These are phyloP conservation scores for Machimus atricapillus DNA, from an alignment of 2,888 invertebrate genomes.

Conservation along the genomic window DNA sequence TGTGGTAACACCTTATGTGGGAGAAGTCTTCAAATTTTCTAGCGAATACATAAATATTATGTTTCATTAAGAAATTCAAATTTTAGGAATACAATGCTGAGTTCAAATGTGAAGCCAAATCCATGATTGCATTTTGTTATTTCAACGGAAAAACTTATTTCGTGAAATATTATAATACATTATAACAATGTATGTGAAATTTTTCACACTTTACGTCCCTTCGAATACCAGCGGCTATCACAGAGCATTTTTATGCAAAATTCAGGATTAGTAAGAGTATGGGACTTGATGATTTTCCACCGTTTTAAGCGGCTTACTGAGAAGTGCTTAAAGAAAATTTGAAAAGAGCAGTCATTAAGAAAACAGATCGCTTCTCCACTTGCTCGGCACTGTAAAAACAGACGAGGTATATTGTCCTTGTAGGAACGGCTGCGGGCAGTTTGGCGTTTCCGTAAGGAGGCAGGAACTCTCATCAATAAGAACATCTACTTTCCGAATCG, in stretches of 20 bases:
- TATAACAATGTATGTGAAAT: not conserved
- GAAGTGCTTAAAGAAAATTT: not conserved
- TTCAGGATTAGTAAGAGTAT: not conserved
- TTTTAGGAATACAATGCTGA: too few species aligned
- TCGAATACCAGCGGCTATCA: not conserved
- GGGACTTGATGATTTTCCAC: not conserved
- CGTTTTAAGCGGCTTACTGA: not conserved
- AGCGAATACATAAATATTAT: too few species aligned
- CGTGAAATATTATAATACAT: not conserved
- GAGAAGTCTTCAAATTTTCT: too few species aligned
- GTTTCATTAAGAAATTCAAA: too few species aligned
- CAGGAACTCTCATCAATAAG: slow-evolving; percentile 18
- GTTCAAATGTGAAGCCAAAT: too few species aligned
- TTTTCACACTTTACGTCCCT: not conserved
- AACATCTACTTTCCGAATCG: not conserved
- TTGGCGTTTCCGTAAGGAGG: not conserved
- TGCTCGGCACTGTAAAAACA: not conserved
- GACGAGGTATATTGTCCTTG: not conserved
- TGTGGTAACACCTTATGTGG: too few species aligned
- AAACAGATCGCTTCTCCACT: not conserved
- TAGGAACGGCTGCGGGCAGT: not conserved
- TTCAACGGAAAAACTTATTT: not conserved
- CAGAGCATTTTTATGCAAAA: not conserved
- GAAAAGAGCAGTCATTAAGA: not conserved
- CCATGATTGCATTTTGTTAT: not conserved